A percentile compares a stretch with the other conserved stretches of the same genome.
Evolutionary conservation across 1,140 invertebrate species (phyloP).

Genomic region (Zaprionus nigranus): DNA sequence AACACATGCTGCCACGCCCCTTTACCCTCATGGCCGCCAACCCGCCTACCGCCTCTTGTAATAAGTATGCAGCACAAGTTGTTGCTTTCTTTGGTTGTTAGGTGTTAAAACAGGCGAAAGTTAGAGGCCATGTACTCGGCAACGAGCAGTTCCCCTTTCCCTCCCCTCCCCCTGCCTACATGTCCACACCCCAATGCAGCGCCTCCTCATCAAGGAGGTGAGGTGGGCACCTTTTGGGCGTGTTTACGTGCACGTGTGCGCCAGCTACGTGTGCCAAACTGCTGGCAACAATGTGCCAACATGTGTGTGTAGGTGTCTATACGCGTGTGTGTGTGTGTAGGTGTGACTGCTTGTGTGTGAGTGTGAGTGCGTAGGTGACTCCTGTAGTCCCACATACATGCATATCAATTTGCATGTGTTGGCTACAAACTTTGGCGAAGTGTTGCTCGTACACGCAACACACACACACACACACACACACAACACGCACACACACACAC

Average conservation of each 20-base stretch:
- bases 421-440: slow-evolving; percentile 81
- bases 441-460: slow-evolving; percentile 69
- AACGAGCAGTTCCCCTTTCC: slow-evolving; percentile 1
- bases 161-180: slow-evolving; percentile 36
- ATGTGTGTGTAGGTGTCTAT: slow-evolving; percentile 34
- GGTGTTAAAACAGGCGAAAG: slow-evolving; percentile 79
- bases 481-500: slow-evolving; percentile 25
- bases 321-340: slow-evolving; percentile 20
- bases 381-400: slow-evolving; percentile 66
- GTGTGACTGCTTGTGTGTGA: slow-evolving; percentile 2
- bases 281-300: slow-evolving; percentile 64
- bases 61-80: slow-evolving; percentile 41
- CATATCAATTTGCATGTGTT: slow-evolving; percentile 82
- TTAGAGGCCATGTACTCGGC: slow-evolving; percentile 67
- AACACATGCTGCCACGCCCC: slow-evolving; percentile 56
- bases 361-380: slow-evolving; percentile 43
- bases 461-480: slow-evolving; percentile 12
- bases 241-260: slow-evolving; percentile 35
- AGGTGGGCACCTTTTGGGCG: neutral
- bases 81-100: slow-evolving; percentile 71
- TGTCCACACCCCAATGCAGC: neutral
- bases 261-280: slow-evolving; percentile 65
- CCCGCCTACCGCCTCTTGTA: neutral
- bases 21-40: neutral
- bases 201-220: neutral